phyloP scores from a whole-genome alignment of 2,888 invertebrate genomes.

The Drosophila aldrichi region DNA sequence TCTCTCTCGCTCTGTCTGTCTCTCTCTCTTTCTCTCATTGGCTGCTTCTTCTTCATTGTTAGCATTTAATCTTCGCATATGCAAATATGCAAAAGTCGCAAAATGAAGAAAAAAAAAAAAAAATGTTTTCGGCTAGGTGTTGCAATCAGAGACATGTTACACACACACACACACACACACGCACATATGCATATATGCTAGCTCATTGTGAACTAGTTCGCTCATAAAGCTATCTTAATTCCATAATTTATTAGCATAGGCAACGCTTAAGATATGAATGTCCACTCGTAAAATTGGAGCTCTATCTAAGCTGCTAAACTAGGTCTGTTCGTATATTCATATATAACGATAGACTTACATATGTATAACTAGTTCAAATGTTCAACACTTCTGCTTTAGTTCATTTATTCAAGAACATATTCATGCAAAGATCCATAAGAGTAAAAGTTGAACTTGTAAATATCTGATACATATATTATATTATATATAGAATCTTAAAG shows the following conservation, averaged over 20 bases:
- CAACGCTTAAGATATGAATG: neutral
- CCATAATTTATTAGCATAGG: conserved; percentile 13
- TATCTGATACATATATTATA: neutral
- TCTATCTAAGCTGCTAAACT: neutral
- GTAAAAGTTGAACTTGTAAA: too few species aligned
- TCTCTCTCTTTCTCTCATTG: neutral
- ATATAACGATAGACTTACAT: neutral
- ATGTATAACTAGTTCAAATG: neutral
- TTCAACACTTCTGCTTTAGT: neutral
- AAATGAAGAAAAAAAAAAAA: neutral
- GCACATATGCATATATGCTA: too few species aligned
- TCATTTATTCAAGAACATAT: neutral
- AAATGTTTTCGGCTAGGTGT: conserved; percentile 35
- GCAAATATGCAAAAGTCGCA: conserved; percentile 26
- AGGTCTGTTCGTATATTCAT: too few species aligned
- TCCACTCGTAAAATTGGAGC: neutral
- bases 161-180: neutral
- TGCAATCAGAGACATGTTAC: conserved; percentile 47
- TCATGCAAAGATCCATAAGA: too few species aligned
- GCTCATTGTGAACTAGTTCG: conserved; percentile 11
- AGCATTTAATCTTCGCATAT: conserved; percentile 31
- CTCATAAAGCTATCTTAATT: conserved; percentile 18
- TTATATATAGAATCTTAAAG: neutral
- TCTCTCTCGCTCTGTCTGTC: neutral
- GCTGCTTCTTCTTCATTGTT: conserved; percentile 3